Evolutionary conservation across 1,140 invertebrate genomes (phyloP), one percentile per base, ranked within the genome.

Genomic region (Procambarus clarkii): DNA sequence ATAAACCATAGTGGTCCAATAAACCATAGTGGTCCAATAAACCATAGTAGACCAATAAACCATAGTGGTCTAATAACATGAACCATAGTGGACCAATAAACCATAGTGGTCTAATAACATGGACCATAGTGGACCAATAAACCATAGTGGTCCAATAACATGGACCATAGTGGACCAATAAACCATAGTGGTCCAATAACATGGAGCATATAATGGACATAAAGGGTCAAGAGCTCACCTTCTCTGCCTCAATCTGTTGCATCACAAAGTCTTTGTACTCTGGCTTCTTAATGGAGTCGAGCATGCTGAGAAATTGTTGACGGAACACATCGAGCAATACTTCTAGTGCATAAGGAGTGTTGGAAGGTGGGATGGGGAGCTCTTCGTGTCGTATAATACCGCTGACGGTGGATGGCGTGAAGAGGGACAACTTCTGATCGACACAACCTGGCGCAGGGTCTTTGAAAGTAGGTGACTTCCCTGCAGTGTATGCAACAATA

Each of bases 371-470:
- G 74, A 91, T 91, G 89, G 89, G 89, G 54, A 91, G 64, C 48
- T 91, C 89, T 50, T 91, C 89, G 13, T 91, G 89, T 9, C 89
- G 71, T n/a, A 91, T 11, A 11, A 91, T 64, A 44, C 89, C 89
- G 24, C 71, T 71, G n/a, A 76, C 71, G 11, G 82, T 60, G 54
- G 89, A 85, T 24, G 89, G 46, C 5, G 89, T 85, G 50, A 91
- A 64, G 34, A 84, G 74, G 9, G 89, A 91, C 71, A 91, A 71
- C 74, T 91, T 91, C 58, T 91, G 89, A 54, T 91, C 89, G 24
- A 91, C 89, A 60, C 89, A 91, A 13, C 89, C 89, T 24, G 89
- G 89, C n/a, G 89, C 89, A 18, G 89, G 89, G 18, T 91, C 89
- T 48, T 91, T 78, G 54, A 84, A 91, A 44, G 87, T 45, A 44